These are phyloP conservation scores for Acipenser oxyrinchus DNA, from an alignment of 2,797 vertebrate genomes.

Conservation along the genomic window DNA sequence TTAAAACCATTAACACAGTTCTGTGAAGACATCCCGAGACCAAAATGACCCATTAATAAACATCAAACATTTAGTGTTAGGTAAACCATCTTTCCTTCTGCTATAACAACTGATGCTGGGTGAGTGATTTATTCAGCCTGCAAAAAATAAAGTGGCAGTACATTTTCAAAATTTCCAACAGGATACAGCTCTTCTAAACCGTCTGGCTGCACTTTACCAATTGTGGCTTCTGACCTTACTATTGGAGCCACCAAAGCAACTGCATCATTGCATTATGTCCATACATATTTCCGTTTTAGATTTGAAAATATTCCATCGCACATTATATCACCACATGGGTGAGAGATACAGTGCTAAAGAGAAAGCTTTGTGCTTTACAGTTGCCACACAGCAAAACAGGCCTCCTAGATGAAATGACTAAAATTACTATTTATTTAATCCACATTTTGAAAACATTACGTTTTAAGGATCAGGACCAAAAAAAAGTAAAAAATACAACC, in stretches of 20 bases:
- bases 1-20: slow-evolving; percentile 4
- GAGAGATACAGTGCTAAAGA: too few species aligned
- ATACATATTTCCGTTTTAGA: too few species aligned
- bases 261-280: background rate
- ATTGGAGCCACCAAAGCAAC: background rate
- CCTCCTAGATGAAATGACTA: too few species aligned
- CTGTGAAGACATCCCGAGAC: background rate
- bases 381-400: too few species aligned
- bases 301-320: too few species aligned
- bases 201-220: background rate
- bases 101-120: background rate
- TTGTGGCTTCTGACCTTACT: background rate
- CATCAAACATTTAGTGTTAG: background rate
- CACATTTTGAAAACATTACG: too few species aligned
- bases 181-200: background rate
- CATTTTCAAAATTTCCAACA: background rate
- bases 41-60: slow-evolving; percentile 2
- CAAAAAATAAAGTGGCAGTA: background rate
- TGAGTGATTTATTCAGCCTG: background rate
- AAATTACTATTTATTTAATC: too few species aligned
- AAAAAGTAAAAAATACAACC: too few species aligned
- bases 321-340: too few species aligned
- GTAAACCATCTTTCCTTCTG: background rate
- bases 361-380: too few species aligned
- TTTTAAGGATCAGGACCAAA: too few species aligned